phyloP scores from a whole-genome alignment of 2,888 invertebrate genomes.

The Notodonta ziczac region DNA sequence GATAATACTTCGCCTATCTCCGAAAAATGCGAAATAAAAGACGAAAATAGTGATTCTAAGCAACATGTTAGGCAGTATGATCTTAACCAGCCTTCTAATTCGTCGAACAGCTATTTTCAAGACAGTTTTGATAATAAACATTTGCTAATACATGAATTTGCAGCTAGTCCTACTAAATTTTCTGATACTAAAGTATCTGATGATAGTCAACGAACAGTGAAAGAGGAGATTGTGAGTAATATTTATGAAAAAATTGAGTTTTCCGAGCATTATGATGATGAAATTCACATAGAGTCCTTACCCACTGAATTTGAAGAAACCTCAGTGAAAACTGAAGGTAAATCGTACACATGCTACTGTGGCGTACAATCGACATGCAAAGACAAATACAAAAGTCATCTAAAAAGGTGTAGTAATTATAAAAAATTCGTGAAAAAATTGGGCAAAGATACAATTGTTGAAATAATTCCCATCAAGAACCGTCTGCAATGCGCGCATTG shows the following conservation, averaged over 20 bases:
- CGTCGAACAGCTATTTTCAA: conserved; percentile 8
- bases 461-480: conserved; percentile 19
- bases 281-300: conserved; percentile 10
- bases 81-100: conserved; percentile 10
- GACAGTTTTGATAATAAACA: conserved; percentile 26
- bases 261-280: conserved; percentile 33
- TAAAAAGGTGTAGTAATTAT: conserved; percentile 37
- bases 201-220: conserved; percentile 11
- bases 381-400: conserved; percentile 38
- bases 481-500: conserved; percentile 37
- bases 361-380: conserved; percentile 27
- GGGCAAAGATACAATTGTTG: conserved; percentile 18
- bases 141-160: conserved; percentile 7
- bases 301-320: conserved; percentile 22
- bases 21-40: conserved; percentile 26
- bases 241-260: conserved; percentile 25
- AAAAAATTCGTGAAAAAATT: conserved; percentile 26
- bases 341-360: conserved; percentile 34
- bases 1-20: conserved; percentile 5
- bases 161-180: conserved; percentile 9
- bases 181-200: conserved; percentile 5
- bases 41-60: conserved; percentile 17
- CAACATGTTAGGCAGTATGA: conserved; percentile 15
- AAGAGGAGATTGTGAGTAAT: conserved; percentile 20
- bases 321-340: conserved; percentile 3